A percentile compares a stretch with the other conserved stretches of the same genome.
These are phyloP conservation scores for Brienomyrus brachyistius DNA, from an alignment of 2,113 vertebrate genomes.

Conservation along the genomic window DNA sequence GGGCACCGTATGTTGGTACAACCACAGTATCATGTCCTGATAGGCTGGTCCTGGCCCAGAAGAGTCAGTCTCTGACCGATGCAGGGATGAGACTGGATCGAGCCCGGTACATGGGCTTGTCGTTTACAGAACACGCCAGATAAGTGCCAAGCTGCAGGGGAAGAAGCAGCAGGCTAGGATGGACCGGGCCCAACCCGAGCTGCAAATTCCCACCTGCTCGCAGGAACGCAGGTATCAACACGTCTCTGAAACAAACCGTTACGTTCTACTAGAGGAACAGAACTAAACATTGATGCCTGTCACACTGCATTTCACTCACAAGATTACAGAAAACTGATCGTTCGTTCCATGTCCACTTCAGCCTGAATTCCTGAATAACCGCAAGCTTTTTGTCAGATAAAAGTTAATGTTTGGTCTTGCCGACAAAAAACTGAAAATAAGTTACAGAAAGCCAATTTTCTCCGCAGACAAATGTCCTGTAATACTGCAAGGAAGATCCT, in stretches of 20 bases:
- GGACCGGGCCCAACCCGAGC: slow-evolving; percentile 41
- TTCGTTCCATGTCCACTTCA: background rate
- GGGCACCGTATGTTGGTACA: slow-evolving; percentile 43
- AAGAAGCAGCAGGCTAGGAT: slow-evolving; percentile 30
- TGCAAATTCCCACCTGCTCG: slow-evolving; percentile 19
- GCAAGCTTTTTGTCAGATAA: slow-evolving; percentile 10
- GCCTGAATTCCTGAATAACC: background rate
- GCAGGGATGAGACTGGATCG: slow-evolving; percentile 29
- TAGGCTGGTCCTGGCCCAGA: slow-evolving; percentile 55
- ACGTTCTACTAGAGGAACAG: slow-evolving; percentile 24
- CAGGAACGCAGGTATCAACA: slow-evolving; percentile 52
- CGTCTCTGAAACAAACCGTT: slow-evolving; percentile 33
- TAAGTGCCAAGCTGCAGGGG: background rate
- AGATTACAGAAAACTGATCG: background rate
- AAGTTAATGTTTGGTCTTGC: slow-evolving; percentile 15
- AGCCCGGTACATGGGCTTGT: slow-evolving; percentile 33
- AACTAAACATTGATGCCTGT: slow-evolving; percentile 38
- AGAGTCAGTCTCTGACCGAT: slow-evolving; percentile 18
- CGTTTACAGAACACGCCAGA: background rate
- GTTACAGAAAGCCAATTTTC: background rate
- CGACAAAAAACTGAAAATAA: slow-evolving; percentile 12
- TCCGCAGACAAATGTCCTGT: slow-evolving; percentile 51
- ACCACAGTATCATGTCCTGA: slow-evolving; percentile 29
- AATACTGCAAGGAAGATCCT: slow-evolving; percentile 50
- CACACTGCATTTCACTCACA: slow-evolving; percentile 12